Percentiles rank a stretch among this genome's conserved stretches.
phyloP scores from a whole-genome alignment of 2,888 invertebrate genomes.

The Sepioteuthis lessoniana region DNA sequence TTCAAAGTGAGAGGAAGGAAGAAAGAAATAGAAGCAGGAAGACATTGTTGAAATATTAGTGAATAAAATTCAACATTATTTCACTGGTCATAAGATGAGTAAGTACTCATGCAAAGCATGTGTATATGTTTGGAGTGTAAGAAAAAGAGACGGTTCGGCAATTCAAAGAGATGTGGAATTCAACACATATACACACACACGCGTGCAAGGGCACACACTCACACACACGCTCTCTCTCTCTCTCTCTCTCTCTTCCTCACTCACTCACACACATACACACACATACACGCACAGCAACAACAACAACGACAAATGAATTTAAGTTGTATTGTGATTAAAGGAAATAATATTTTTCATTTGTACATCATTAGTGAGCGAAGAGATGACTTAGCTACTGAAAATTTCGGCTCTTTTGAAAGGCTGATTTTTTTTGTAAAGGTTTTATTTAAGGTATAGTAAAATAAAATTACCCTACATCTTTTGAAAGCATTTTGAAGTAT shows the following conservation, averaged over 20 bases:
- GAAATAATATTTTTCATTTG: background rate
- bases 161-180: background rate
- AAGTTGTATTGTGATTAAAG: background rate
- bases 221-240: no score
- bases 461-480: no score
- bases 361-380: no score
- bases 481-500: no score
- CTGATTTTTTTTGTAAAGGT: background rate
- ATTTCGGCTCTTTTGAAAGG: background rate
- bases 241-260: no score
- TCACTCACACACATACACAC: background rate
- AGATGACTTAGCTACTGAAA: background rate
- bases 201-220: background rate
- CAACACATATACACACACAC: background rate
- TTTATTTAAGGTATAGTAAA: background rate
- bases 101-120: background rate
- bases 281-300: background rate
- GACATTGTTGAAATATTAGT: background rate
- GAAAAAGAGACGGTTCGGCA: background rate
- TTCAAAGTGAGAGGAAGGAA: background rate
- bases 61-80: background rate
- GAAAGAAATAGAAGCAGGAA: background rate
- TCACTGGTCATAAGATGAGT: background rate
- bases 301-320: background rate
- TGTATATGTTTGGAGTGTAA: background rate